Base-by-base conservation (phyloP, 2,888 invertebrate genomes). In the Lycia hirtaria region DNA sequence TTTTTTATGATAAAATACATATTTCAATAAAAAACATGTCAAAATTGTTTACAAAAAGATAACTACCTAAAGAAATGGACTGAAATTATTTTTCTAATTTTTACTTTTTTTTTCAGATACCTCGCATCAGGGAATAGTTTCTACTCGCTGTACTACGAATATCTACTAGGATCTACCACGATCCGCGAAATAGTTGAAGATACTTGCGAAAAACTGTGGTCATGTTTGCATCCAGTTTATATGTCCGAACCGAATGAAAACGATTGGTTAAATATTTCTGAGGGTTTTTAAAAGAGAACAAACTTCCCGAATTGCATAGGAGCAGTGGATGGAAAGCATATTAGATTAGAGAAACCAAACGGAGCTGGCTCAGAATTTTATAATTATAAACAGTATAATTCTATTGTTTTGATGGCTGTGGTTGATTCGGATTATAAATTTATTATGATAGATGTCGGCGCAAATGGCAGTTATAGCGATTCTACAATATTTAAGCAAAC, bases 301-400 rank as follows among this genome's bases (percentile, higher is more conserved):
- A 32, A 41, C 33, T 50, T 50, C 24, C 50, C 50, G 30, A 14
- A 41, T 19, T 28, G 49, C 32, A 32, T 32, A 4, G 32, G 32
- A 32, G 12, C 32, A 4, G 14, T 32, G 3, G 14, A 32, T 32
- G 32, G 32, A 32, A 32, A 32, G 14, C 32, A 32, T 32, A 53
- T 68, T 15, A 33, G 59, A 15, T 52, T 71, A 30, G 62, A 67
- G 44, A 64, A 65, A 49, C 69, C 65, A 45, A 35, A 47, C 19
- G 56, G 65, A 53, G 66, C 67, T 28, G 73, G 69, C 19, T 56
- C 67, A 15, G 58, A 67, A 5, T 32, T 6, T 32, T 32, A 14
- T 14, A 76, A 75, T 56, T 77, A 75, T 55, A 77, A 76, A 62
- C 24, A 51, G 12, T 24, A 53, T 48, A 60, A 53, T 41, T 64